Evolutionary conservation across 2,888 invertebrate genomes (phyloP).

Genomic region (Campoplex nolae): DNA sequence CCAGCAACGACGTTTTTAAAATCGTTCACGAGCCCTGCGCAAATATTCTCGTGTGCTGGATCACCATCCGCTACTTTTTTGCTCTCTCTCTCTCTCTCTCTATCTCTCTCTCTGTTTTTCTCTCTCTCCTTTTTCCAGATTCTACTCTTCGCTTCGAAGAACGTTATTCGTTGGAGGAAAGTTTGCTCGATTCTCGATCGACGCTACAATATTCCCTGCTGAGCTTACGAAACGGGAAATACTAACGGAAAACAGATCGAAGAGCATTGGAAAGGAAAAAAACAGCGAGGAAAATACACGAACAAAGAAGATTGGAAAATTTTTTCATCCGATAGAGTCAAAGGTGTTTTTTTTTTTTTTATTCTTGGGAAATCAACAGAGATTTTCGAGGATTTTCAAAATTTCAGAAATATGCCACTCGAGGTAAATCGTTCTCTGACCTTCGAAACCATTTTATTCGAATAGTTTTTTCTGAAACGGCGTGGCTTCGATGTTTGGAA

Average conservation of each 20-base stretch:
- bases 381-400: not conserved
- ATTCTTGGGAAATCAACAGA: not conserved
- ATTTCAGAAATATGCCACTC: not conserved
- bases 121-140: not conserved
- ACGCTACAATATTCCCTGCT: not conserved
- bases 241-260: not conserved
- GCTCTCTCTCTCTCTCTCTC: not conserved
- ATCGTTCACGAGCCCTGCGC: constrained; percentile 19
- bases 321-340: not conserved
- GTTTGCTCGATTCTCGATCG: not conserved
- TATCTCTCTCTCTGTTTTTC: not conserved
- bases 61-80: not conserved
- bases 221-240: not conserved
- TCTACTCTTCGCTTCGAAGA: not conserved
- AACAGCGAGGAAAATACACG: not conserved
- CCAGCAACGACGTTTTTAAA: not conserved
- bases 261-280: not conserved
- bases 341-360: not conserved
- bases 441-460: too few species aligned
- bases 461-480: too few species aligned
- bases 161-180: not conserved
- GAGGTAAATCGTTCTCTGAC: too few species aligned
- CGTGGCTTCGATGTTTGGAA: too few species aligned
- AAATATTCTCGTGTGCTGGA: not conserved
- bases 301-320: not conserved